Evolutionary conservation across 2,888 invertebrate genomes (phyloP), one percentile per base, ranked within the genome.

Genomic region (Calliopum simillimum): DNA sequence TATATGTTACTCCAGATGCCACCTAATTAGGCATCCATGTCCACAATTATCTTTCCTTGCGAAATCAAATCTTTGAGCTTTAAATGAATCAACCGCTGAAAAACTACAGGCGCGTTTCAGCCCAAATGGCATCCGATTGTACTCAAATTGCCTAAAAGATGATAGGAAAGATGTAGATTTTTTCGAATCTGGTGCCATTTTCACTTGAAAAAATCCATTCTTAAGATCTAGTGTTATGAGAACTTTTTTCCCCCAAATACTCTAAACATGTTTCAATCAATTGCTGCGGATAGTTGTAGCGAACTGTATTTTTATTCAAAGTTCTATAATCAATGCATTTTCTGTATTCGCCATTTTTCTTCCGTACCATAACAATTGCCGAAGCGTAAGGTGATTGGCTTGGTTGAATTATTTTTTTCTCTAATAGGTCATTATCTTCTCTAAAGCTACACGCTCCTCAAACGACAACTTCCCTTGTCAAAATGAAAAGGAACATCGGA

Each of bases 121-220:
- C 4, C 74, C 73, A 55, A 76, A 76, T n/a, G 75, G 75, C 56
- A 64, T 51, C 43, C 19, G 46, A 44, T 19, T 14, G 43, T 56
- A 56, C 23, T 56, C 74, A 67, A 16, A 74, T n/a, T 76, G 75
- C 16, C 75, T 73, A 25, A 63, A 16, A 16, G 74, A 72, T 4
- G 76, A 75, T 5, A 76, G 73, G 64, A 75, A 75, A 11, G 75
- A 68, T 3, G 72, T 76, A 47, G 51, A 76, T 59, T 72, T 71
- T 2, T 65, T 71, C 3, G 76, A 76, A 2, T 77, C 67, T 14
- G 66, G 66, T 4, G 67, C 56, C 19, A 75, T 58, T 3, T 46
- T 68, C 3, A 75, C 62, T n/a, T 75, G 75, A 43, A 71, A 63
- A 44, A 74, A 75, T 23, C 74, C 76, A 64, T 70, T 73, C 62